A percentile compares a stretch with the other conserved stretches of the same genome.
Conservation (phyloP, 2,888 invertebrate genomes). For the Theristus sp. region DNA sequence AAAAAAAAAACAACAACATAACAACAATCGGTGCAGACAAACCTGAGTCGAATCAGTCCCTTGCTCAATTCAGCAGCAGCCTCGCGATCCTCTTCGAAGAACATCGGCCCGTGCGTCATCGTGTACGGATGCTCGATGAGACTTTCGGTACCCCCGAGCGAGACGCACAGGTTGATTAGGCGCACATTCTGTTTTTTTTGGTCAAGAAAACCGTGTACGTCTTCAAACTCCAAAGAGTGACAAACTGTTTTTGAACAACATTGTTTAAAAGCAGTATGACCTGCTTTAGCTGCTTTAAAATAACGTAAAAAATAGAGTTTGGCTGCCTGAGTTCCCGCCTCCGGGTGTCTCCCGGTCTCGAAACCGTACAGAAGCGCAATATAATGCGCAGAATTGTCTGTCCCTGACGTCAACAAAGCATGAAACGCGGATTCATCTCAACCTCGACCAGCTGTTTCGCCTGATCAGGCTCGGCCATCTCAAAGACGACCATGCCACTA, state of each 20-base stretch:
- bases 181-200: slow-evolving; percentile 2
- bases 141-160: slow-evolving; percentile 17
- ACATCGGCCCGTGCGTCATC: slow-evolving; percentile 9
- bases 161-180: slow-evolving; percentile 15
- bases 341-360: no score
- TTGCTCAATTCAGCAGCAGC: slow-evolving; percentile 6
- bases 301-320: no score
- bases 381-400: no score
- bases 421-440: background rate
- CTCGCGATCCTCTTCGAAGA: slow-evolving; percentile 5
- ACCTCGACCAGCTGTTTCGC: slow-evolving; percentile 11
- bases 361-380: no score
- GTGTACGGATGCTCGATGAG: slow-evolving; percentile 15
- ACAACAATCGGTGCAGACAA: background rate
- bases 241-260: no score
- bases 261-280: no score
- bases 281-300: no score
- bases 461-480: slow-evolving; percentile 12
- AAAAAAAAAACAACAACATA: background rate
- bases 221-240: no score
- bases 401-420: no score
- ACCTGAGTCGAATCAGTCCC: slow-evolving; percentile 16
- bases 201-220: background rate
- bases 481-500: slow-evolving; percentile 18
- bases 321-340: no score